Evolutionary conservation across 1,140 invertebrate species (phyloP).

Genomic region (Zaprionus camerounensis): DNA sequence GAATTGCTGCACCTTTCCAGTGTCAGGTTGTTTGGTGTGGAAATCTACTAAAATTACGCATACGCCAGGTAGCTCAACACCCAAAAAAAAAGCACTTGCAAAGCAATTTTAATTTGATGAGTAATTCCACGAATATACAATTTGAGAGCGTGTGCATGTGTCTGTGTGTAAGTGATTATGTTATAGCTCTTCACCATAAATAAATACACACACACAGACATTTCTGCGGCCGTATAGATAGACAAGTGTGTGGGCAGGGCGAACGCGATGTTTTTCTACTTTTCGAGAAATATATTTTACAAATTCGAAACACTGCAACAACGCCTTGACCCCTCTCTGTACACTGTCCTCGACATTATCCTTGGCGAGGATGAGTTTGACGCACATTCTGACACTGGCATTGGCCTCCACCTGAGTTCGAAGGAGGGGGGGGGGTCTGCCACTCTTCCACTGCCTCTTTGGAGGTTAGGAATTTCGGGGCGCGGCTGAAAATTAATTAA

Average conservation of each 20-base stretch:
- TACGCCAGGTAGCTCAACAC: conserved; percentile 65
- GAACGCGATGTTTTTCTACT: conserved; percentile 32
- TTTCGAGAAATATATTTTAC: conserved; percentile 15
- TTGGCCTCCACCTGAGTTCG: conserved; percentile 31
- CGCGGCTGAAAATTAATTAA: conserved; percentile 71
- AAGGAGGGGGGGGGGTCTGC: neutral
- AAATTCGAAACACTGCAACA: neutral
- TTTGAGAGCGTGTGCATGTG: conserved; percentile 10
- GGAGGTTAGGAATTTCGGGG: conserved; percentile 65
- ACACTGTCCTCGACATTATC: conserved; percentile 65
- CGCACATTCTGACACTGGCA: conserved; percentile 46
- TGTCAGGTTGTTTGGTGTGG: neutral
- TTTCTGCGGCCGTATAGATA: neutral
- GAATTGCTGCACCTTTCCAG: neutral
- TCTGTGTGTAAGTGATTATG: conserved; percentile 42
- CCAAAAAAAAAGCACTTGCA: conserved; percentile 64
- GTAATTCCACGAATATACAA: conserved; percentile 50
- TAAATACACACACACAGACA: conserved; percentile 38
- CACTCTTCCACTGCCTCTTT: conserved; percentile 3
- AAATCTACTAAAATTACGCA: conserved; percentile 43
- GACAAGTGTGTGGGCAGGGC: conserved; percentile 53
- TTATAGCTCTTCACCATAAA: conserved; percentile 60
- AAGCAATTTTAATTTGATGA: conserved; percentile 67
- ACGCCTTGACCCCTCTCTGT: conserved; percentile 53
- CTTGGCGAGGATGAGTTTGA: conserved; percentile 63